Base-by-base conservation (phyloP, 1,140 invertebrate genomes). In the Zophobas morio region DNA sequence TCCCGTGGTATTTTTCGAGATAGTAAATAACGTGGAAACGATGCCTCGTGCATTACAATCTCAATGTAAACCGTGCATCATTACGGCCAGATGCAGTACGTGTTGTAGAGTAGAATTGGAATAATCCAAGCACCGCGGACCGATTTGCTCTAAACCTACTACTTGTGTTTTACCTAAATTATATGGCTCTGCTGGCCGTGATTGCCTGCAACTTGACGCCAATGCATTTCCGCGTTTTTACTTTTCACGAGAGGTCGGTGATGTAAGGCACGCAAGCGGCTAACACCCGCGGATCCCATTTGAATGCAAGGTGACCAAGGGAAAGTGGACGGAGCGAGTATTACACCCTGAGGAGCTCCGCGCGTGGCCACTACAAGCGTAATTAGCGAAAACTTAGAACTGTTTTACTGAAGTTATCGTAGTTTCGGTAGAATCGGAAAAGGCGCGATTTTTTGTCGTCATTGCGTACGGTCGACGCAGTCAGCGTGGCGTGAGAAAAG, bases 21-120 rank as follows among this genome's bases (percentile, higher is more conserved):
- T 79, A 32, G 78, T 79, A 79, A 79, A 79, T 79, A 79, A 79
- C 75, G 74, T 75, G 77, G 73, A 78, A 78, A 78, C 66, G 63
- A 75, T 74, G 73, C 71, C 56, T 51, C 66, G 60, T 75, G 79
- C 72, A 75, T 74, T 72, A 77, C 78, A 70, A 78, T 77, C 74
- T 66, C 66, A 78, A 75, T 78, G 51, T 70, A 63, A 66, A 56
- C 75, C 77, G 57, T 66, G 57, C 77, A 78, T 78, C 63, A 78
- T 78, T 78, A 70, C 56, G 60, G 37, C 60, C 60, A 66, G 60
- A 66, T 66, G 60, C 60, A 66, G 33, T 66, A 66, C 60, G 57
- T 49, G 40, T 66, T 66, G 60, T 66, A 66, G 60, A 39, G 6
- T 66, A 40, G 60, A 66, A 66, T 66, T 42, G 60, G 60, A 66